Evolutionary conservation across 1,140 invertebrate genomes (phyloP), one percentile per base, ranked within the genome.

Genomic region (Drosophila teissieri): DNA sequence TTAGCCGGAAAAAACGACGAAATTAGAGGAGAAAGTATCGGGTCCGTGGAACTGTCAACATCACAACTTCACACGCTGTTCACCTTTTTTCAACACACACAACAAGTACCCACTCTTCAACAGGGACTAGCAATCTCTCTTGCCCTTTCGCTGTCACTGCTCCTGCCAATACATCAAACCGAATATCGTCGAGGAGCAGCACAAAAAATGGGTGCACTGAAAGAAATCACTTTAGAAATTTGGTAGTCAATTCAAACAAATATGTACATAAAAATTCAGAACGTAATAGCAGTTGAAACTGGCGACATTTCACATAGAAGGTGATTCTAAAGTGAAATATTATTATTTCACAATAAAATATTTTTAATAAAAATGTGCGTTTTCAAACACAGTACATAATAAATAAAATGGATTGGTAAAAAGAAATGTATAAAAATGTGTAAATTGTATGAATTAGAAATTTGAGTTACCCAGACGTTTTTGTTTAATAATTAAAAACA

Each of bases 121-220:
- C 19, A 5, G 46, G 31, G 57, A 74, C 72, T 75, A 17, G 46
- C 72, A 65, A 65, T 46, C 65, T 31, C 40, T n/a, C 19, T 34
- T 67, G 52, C 42, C 55, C 45, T 60, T 36, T 46, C 46, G 12
- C 46, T 62, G 39, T 56, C 53, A 60, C 37, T 55, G 64, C 56
- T 80, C 51, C 78, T 88, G 75, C 85, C 83, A 88, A 86, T 86
- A 79, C 79, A 83, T 88, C 83, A 88, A 81, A 78, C 17, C n/a
- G 31, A 17, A 51, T 14, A 52, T 14, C 19, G 37, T 2, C 17
- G 42, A 12, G 19, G 24, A 49, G 42, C 14, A 11, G 19, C 31
- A 51, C 17, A 51, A 68, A 63, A 53, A 52, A 40, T 36, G 1
- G 0, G 5, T 22, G 8, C 64, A 68, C 64, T 37, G 4, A 4